These are phyloP conservation scores for Drosophila hamatofila DNA, from an alignment of 2,888 invertebrate genomes.

Conservation along the genomic window DNA sequence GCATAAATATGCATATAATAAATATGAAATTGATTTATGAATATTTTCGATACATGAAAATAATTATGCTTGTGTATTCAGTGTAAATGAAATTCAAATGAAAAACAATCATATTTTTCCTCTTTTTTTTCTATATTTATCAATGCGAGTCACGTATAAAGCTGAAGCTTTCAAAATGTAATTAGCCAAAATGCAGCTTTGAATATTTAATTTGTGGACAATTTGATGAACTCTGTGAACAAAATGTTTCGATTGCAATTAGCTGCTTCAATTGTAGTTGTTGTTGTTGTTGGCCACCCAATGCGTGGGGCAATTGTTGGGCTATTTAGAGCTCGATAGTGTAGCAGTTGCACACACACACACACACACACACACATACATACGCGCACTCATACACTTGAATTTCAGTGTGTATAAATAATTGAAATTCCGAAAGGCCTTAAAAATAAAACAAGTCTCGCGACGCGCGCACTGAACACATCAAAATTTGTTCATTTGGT, in stretches of 20 bases:
- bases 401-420: slow-evolving; percentile 2
- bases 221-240: slow-evolving; percentile 25
- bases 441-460: slow-evolving; percentile 53
- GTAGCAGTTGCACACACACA: slow-evolving; percentile 9
- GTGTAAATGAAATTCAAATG: slow-evolving; percentile 13
- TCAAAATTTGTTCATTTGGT: slow-evolving; percentile 60
- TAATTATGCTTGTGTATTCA: slow-evolving; percentile 8
- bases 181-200: slow-evolving; percentile 1
- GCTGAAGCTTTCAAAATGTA: slow-evolving; percentile 4
- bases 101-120: not conserved
- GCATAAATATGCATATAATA: not conserved
- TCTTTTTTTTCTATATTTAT: not conserved
- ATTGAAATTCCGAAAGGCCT: slow-evolving; percentile 44
- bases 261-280: not conserved
- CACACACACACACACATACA: slow-evolving; percentile 4
- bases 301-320: slow-evolving; percentile 6
- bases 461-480: slow-evolving; percentile 60
- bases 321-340: not conserved
- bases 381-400: not conserved
- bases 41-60: slow-evolving; percentile 2
- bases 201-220: slow-evolving; percentile 13
- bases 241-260: not conserved
- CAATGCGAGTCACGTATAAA: not conserved
- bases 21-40: slow-evolving; percentile 13
- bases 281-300: slow-evolving; percentile 25